These are phyloP conservation scores for Callyntrura guangdongensis DNA, from an alignment of 2,888 invertebrate species.

Conservation along the genomic window DNA sequence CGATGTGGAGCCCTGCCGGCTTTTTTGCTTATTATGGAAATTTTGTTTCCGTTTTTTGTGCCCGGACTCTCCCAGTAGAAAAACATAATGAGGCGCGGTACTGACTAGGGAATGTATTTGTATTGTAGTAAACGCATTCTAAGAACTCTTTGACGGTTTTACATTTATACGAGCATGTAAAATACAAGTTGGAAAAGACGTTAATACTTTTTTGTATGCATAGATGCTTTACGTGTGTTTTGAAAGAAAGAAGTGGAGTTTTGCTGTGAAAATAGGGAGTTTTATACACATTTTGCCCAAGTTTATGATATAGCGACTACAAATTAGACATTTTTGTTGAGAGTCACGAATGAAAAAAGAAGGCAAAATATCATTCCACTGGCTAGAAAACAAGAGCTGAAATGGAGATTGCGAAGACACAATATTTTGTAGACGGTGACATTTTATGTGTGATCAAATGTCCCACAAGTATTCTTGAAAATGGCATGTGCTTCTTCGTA, in stretches of 20 bases:
- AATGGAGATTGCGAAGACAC: not conserved
- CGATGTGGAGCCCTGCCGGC: not conserved
- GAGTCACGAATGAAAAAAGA: not conserved
- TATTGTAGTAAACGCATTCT: not conserved
- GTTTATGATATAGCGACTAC: conserved; percentile 55
- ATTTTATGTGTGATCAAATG: not conserved
- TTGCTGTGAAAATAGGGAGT: not conserved
- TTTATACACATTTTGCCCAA: not conserved
- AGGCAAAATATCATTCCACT: conserved; percentile 13
- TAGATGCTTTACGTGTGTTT: not conserved
- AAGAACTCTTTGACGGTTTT: not conserved
- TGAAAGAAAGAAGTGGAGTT: not conserved
- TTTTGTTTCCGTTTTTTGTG: conserved; percentile 10
- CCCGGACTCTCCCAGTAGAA: not conserved
- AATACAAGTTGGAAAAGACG: not conserved
- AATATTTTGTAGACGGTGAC: not conserved
- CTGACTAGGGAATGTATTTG: no score
- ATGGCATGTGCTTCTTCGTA: not conserved
- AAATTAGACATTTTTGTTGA: conserved; percentile 65
- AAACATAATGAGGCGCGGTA: no score
- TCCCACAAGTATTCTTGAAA: not conserved
- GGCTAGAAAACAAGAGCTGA: not conserved
- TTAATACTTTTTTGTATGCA: not conserved
- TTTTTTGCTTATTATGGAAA: conserved; percentile 41
- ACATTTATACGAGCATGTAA: not conserved